A percentile compares a stretch with the other conserved stretches of the same genome.
These are phyloP conservation scores for Suricata suricatta DNA, from an alignment of 2,113 vertebrate genomes.

Conservation along the genomic window DNA sequence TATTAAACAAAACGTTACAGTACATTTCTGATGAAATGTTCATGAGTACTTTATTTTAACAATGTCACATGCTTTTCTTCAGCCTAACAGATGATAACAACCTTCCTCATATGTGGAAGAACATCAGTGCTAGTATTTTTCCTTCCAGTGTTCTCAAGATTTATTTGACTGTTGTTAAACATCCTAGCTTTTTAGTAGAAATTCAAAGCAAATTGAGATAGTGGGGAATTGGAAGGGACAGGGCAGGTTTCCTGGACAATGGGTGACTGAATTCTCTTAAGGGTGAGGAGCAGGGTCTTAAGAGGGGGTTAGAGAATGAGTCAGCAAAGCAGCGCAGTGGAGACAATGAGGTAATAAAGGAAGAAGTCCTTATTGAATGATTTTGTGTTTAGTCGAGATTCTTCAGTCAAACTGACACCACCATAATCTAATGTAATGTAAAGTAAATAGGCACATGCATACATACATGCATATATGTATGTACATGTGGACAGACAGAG, in stretches of 20 bases:
- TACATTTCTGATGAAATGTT: constrained; percentile 19
- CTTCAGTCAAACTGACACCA: background rate
- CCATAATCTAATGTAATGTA: background rate
- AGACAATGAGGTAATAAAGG: background rate
- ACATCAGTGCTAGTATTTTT: background rate
- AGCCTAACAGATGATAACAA: background rate
- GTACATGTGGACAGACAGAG: background rate
- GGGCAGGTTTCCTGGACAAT: background rate
- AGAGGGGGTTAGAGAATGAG: background rate
- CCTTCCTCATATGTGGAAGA: background rate
- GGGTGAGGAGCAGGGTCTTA: background rate
- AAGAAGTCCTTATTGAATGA: background rate
- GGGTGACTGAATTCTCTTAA: background rate
- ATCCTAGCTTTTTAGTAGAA: constrained; percentile 8
- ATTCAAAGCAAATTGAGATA: background rate
- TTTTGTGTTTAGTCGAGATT: constrained; percentile 21
- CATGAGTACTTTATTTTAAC: background rate
- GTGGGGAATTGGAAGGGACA: background rate
- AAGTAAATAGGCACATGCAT: too few species aligned
- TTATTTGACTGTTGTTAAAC: background rate
- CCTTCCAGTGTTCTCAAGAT: background rate
- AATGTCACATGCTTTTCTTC: background rate
- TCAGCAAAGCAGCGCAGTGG: background rate
- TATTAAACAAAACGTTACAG: too few species aligned
- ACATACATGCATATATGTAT: background rate